Evolutionary conservation across 2,888 invertebrate species (phyloP).

Genomic region (Helicoverpa assulta): DNA sequence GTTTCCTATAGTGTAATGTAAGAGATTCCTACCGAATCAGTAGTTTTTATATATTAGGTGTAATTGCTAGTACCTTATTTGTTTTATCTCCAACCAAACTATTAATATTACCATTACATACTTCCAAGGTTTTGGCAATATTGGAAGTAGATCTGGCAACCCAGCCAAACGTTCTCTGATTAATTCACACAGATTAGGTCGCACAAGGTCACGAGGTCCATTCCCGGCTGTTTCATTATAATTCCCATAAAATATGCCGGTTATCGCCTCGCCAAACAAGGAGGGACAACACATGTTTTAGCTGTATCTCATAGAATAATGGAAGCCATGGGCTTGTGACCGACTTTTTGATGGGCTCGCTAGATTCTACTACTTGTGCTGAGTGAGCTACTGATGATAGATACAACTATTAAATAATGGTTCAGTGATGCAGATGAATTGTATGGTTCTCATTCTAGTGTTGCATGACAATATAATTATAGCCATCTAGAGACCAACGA

Average conservation of each 20-base stretch:
- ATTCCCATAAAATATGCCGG: conserved; percentile 59
- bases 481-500: too few relatives aligned
- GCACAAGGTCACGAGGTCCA: conserved; percentile 57
- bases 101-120: conserved; percentile 6
- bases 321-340: conserved; percentile 43
- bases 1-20: too few relatives aligned
- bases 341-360: conserved; percentile 31
- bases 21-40: too few relatives aligned
- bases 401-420: not conserved
- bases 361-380: conserved; percentile 3
- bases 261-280: conserved; percentile 49
- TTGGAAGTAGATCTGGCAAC: conserved; percentile 43
- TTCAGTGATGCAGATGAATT: not conserved
- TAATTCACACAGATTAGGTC: conserved; percentile 63
- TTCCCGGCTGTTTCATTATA: conserved; percentile 58
- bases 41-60: too few relatives aligned
- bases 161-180: conserved; percentile 49
- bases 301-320: conserved; percentile 37
- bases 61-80: not conserved
- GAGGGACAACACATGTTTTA: conserved; percentile 51
- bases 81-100: not conserved
- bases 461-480: too few relatives aligned
- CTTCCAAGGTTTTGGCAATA: conserved; percentile 7
- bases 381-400: not conserved
- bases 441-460: not conserved